Conservation (phyloP, 2,888 invertebrate genomes). For the Coenonympha arcania region DNA sequence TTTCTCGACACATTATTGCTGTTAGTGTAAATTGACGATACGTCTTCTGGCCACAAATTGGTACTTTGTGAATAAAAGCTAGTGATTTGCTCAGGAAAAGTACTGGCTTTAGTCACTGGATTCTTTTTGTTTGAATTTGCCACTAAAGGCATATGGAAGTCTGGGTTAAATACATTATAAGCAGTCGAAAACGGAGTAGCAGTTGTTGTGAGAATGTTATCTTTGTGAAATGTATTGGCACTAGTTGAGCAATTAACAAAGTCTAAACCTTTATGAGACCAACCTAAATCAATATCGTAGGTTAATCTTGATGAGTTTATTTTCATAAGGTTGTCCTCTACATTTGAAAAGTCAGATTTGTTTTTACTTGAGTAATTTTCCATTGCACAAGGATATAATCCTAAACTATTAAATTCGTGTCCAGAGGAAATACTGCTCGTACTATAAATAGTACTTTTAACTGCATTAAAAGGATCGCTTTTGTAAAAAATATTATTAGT, state of each 20-base stretch:
- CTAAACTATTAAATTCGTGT: constrained; percentile 63
- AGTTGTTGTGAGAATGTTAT: constrained; percentile 53
- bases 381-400: constrained; percentile 67
- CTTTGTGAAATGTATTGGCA: constrained; percentile 55
- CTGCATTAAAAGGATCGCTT: constrained; percentile 57
- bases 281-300: constrained; percentile 67
- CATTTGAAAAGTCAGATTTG: constrained; percentile 57
- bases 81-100: constrained; percentile 59
- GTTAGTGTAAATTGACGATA: constrained; percentile 55
- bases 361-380: constrained; percentile 63
- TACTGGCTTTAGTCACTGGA: constrained; percentile 43
- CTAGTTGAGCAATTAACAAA: constrained; percentile 60
- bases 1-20: constrained; percentile 50
- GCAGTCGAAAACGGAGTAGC: constrained; percentile 53
- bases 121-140: constrained; percentile 57
- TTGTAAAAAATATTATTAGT: constrained; percentile 63
- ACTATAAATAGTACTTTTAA: constrained; percentile 62
- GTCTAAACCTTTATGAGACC: constrained; percentile 69
- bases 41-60: constrained; percentile 63
- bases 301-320: constrained; percentile 64
- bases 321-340: constrained; percentile 68
- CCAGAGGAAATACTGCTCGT: constrained; percentile 63
- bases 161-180: constrained; percentile 67
- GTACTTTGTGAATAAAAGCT: constrained; percentile 63
- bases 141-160: constrained; percentile 63